Conservation (phyloP, 1,140 invertebrate genomes). For the Stenopsyche tienmushanensis region DNA sequence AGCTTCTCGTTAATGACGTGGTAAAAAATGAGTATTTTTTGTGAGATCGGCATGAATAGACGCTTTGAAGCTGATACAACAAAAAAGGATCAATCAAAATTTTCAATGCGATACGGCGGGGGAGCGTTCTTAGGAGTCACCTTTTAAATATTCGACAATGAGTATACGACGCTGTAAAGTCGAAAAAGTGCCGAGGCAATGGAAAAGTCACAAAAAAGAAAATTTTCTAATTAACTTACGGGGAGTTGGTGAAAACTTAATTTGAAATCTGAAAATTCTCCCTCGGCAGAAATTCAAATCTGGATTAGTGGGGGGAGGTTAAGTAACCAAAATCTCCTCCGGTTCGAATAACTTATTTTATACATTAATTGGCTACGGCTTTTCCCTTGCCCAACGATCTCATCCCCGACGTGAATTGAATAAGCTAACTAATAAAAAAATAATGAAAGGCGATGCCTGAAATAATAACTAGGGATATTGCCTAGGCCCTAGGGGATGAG, state of each 20-base stretch:
- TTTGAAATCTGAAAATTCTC: slow-evolving; percentile 26
- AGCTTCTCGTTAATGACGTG: no score
- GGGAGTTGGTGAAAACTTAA: slow-evolving; percentile 31
- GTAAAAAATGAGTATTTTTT: no score
- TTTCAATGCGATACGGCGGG: neutral
- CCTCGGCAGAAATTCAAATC: slow-evolving; percentile 24
- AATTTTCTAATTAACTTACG: slow-evolving; percentile 26
- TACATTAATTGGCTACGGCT: slow-evolving; percentile 16
- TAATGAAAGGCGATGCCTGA: neutral
- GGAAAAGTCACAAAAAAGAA: slow-evolving; percentile 17
- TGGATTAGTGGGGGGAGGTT: slow-evolving; percentile 24
- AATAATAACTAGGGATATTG: neutral
- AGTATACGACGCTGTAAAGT: neutral
- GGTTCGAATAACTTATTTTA: slow-evolving; percentile 24
- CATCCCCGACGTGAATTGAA: neutral
- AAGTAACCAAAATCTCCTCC: slow-evolving; percentile 14
- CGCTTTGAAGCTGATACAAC: neutral
- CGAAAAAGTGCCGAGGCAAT: slow-evolving; percentile 24
- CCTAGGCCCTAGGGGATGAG: no score
- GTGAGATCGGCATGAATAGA: neutral
- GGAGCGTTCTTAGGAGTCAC: neutral
- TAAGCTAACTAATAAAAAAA: neutral
- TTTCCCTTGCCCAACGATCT: neutral
- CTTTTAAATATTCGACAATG: slow-evolving; percentile 12
- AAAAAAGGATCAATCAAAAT: slow-evolving; percentile 8